Percentiles rank a stretch among this genome's conserved stretches.
phyloP scores from a whole-genome alignment of 2,888 invertebrate species.

The Gerosis bhagava region DNA sequence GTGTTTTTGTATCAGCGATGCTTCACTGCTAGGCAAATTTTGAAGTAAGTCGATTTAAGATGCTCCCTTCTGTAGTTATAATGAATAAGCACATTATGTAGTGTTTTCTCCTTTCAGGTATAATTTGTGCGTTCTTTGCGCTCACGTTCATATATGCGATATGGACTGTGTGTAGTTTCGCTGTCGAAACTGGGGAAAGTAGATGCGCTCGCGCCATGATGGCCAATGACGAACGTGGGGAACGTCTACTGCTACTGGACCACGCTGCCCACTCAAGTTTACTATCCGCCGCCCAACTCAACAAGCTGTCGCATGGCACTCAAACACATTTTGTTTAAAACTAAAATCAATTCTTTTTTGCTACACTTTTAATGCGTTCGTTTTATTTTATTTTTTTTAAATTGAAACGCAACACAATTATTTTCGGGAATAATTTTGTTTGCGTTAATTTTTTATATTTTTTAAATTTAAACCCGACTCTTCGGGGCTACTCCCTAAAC shows the following conservation, averaged over 20 bases:
- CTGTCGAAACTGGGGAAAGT: constrained; percentile 58
- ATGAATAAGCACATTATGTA: too few species aligned
- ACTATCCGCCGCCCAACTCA: constrained; percentile 69
- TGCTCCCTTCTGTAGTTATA: too few species aligned
- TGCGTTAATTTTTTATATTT: too few species aligned
- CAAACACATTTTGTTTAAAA: constrained; percentile 67
- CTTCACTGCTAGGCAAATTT: too few species aligned
- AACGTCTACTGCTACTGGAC: constrained; percentile 64
- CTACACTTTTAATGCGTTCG: too few species aligned
- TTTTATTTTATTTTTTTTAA: too few species aligned
- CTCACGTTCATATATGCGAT: constrained; percentile 72
- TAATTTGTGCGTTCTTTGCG: constrained; percentile 63
- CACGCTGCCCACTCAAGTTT: constrained; percentile 73
- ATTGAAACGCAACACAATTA: too few species aligned
- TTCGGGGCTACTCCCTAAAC: too few species aligned
- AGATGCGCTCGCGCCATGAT: constrained; percentile 47
- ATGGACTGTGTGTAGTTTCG: constrained; percentile 71
- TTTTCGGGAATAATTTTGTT: too few species aligned
- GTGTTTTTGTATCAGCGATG: too few species aligned
- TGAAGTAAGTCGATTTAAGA: too few species aligned
- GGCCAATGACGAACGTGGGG: constrained; percentile 61
- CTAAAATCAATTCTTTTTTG: constrained; percentile 3
- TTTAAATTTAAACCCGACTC: too few species aligned
- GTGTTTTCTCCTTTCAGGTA: constrained; percentile 52
- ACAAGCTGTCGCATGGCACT: constrained; percentile 65